Conservation (phyloP, 2,888 invertebrate species). For the Eustalomyia histrio region DNA sequence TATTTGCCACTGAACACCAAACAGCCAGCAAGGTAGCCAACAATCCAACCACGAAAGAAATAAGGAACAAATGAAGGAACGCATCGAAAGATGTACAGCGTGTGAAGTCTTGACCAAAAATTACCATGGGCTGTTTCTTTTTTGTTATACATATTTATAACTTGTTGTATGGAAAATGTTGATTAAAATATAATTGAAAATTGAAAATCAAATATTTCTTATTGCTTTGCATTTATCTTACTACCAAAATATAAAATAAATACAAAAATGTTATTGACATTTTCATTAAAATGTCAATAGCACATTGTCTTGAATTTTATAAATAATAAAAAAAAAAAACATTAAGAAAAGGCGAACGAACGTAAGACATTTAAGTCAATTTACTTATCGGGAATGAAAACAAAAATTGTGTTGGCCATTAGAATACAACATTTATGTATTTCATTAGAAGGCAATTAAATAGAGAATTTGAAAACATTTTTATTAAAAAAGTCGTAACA, state of each 20-base stretch:
- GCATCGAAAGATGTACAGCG: constrained; percentile 37
- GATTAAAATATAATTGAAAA: constrained; percentile 64
- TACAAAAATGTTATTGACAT: constrained; percentile 38
- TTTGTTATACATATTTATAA: constrained; percentile 33
- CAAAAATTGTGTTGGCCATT: background rate
- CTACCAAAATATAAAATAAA: constrained; percentile 29
- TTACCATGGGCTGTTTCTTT: constrained; percentile 49
- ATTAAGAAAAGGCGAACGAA: background rate
- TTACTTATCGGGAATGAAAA: background rate
- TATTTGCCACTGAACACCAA: constrained; percentile 66
- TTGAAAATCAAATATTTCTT: constrained; percentile 56
- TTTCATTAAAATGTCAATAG: constrained; percentile 55
- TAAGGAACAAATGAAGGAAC: constrained; percentile 23
- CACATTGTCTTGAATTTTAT: constrained; percentile 41
- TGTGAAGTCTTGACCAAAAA: constrained; percentile 62
- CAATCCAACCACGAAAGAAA: constrained; percentile 1
- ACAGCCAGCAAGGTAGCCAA: constrained; percentile 21
- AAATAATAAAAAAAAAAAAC: background rate
- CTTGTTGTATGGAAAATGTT: constrained; percentile 43
- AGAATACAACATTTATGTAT: constrained; percentile 7
- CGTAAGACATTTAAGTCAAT: background rate
- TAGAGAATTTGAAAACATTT: background rate
- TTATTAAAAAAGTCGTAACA: constrained; percentile 5
- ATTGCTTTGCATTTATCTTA: constrained; percentile 32
- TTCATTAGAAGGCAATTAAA: constrained; percentile 22